These are phyloP conservation scores for Cygnus olor DNA, from an alignment of 2,797 vertebrate genomes.

Conservation along the genomic window DNA sequence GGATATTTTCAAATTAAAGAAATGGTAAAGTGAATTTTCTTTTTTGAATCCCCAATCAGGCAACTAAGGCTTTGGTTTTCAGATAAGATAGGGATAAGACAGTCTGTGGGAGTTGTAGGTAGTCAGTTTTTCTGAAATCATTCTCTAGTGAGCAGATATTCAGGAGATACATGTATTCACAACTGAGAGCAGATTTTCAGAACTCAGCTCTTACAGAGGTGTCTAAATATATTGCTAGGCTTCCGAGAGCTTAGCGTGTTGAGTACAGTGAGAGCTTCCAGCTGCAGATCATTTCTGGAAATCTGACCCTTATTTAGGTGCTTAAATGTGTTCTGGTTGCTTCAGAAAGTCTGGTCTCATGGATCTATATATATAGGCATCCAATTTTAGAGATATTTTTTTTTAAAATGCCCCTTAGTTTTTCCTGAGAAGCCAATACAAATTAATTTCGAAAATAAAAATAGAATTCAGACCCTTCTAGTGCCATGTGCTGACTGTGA, in stretches of 20 bases:
- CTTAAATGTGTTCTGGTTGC: neutral
- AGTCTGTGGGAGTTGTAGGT: neutral
- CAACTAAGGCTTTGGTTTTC: neutral
- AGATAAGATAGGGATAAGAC: neutral
- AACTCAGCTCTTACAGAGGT: neutral
- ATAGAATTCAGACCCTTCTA: neutral
- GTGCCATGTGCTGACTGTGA: neutral
- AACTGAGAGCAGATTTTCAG: neutral
- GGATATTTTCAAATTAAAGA: neutral
- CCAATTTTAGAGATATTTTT: neutral
- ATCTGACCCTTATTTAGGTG: conserved; percentile 26
- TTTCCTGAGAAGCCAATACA: neutral
- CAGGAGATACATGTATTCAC: neutral
- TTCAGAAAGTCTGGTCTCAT: neutral
- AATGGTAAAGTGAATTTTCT: neutral
- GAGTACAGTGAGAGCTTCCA: conserved; percentile 31
- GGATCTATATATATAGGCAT: neutral
- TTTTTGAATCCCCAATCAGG: neutral
- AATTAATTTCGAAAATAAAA: neutral
- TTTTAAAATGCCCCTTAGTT: neutral
- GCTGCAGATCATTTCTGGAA: conserved; percentile 30
- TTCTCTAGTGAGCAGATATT: neutral
- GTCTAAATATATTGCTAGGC: neutral
- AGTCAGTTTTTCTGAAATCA: neutral
- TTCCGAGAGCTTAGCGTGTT: neutral